Evolutionary conservation across 2,888 invertebrate species (phyloP).

Genomic region (Conus canariensis): DNA sequence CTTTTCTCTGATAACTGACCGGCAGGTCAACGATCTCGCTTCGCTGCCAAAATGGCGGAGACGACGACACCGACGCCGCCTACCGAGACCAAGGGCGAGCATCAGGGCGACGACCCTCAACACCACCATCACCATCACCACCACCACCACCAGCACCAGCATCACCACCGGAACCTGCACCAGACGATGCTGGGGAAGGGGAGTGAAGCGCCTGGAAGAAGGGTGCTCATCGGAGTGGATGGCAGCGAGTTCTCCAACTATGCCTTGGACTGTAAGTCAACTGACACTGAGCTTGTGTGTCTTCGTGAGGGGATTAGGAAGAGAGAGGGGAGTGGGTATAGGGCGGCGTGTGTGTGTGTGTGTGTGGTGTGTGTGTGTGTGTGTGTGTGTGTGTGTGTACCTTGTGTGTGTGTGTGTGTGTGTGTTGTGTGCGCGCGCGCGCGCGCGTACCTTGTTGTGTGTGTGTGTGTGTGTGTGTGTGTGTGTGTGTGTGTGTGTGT

Average conservation of each 20-base stretch:
- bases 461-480: too few species aligned
- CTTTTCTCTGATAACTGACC: too few species aligned
- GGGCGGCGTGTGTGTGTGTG: neutral
- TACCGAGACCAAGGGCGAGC: neutral
- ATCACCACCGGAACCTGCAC: conserved; percentile 46
- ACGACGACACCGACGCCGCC: neutral
- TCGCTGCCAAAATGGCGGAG: conserved; percentile 1
- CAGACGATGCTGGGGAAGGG: conserved; percentile 46
- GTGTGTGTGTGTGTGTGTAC: too few species aligned
- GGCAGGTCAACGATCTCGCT: too few species aligned
- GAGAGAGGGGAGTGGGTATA: neutral
- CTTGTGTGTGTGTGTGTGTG: too few species aligned
- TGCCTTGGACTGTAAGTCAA: conserved; percentile 48
- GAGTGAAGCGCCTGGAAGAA: conserved; percentile 45
- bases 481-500: too few species aligned
- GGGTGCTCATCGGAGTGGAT: conserved; percentile 50
- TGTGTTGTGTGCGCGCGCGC: too few species aligned
- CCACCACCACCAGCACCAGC: conserved; percentile 45
- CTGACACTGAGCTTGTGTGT: neutral
- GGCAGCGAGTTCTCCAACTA: conserved; percentile 51
- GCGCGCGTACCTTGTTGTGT: too few species aligned
- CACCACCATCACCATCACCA: conserved; percentile 30
- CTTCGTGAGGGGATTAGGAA: neutral
- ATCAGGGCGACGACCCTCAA: neutral
- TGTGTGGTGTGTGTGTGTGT: too few species aligned